Base-by-base conservation (phyloP, 2,888 invertebrate species). In the Eupelmus urozonus region DNA sequence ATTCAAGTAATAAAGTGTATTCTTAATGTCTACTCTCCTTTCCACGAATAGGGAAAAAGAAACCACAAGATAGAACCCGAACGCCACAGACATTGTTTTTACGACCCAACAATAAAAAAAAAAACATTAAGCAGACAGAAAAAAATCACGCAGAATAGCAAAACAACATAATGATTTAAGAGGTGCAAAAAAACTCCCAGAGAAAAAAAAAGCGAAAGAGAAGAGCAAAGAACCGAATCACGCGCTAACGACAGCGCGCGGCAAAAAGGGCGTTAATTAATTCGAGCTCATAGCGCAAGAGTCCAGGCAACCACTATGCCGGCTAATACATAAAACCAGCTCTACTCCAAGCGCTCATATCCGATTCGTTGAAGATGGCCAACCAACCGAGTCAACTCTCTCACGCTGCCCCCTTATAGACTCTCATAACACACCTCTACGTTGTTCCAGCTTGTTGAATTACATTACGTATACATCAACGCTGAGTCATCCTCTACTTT, bases 341-440 rank as follows among this genome's bases (percentile, higher is more conserved):
- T n/a, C n/a, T n/a, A n/a, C n/a, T n/a, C n/a, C 18, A 51, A 72
- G 63, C 73, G 59, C 65, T 29, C 62, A 20, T 76, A 70, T 65
- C 25, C 57, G 57, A 27, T 57, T 57, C 79, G 80, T 81, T 73
- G 70, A 80, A 79, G 81, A 74, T 79, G 81, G 67, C 67, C 79
- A 70, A 65, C 78, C 80, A 77, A 81, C 73, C 76, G 79, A n/a
- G n/a, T 78, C 72, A 57, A 60, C 45, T 60, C 55, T 4, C 53
- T 7, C 18, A 4, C 53, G 75, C 73, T 5, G 7, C n/a, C 5
- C 5, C n/a, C n/a, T n/a, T n/a, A n/a, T 16, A 51, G 5, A 51
- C 51, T 16, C 3, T 18, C 60, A n/a, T n/a, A n/a, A n/a, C n/a
- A n/a, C n/a, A n/a, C n/a, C n/a, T n/a, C n/a, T n/a, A n/a, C n/a